Evolutionary conservation across 2,888 invertebrate species (phyloP).

Genomic region (Eupeodes latifasciatus): DNA sequence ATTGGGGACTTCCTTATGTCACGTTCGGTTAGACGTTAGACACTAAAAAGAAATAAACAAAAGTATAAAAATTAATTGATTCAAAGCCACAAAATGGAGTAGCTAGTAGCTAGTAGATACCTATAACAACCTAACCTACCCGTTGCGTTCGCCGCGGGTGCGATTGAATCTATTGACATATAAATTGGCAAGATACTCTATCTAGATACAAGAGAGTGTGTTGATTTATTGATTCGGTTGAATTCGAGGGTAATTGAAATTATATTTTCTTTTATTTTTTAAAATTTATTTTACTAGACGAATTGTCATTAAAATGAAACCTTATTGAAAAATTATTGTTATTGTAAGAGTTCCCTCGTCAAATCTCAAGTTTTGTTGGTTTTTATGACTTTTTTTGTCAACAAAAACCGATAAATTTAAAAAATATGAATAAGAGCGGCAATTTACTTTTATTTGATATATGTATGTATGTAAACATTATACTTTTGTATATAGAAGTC

Average conservation of each 20-base stretch:
- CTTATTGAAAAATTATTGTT: conserved; percentile 8
- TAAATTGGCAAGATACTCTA: conserved; percentile 53
- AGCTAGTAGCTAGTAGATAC: not conserved
- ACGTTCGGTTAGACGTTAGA: conserved; percentile 37
- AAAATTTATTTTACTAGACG: not conserved
- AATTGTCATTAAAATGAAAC: not conserved
- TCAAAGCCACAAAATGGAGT: conserved; percentile 24
- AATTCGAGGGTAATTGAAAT: conserved; percentile 57
- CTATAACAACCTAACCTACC: too few relatives aligned
- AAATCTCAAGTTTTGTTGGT: conserved; percentile 22
- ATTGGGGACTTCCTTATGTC: conserved; percentile 36
- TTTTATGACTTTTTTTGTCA: conserved; percentile 36
- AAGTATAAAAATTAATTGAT: conserved; percentile 54
- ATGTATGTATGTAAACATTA: not conserved
- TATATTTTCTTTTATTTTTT: conserved; percentile 6
- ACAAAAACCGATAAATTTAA: conserved; percentile 19
- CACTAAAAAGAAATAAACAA: conserved; percentile 35
- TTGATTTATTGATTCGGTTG: conserved; percentile 75
- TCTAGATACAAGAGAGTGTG: conserved; percentile 46
- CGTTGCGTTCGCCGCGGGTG: not conserved
- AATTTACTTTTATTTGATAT: not conserved
- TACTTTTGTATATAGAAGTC: not conserved
- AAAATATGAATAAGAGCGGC: not conserved
- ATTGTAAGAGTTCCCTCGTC: not conserved
- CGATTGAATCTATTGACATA: conserved; percentile 59